These are phyloP conservation scores for Phasianus colchicus DNA, from an alignment of 2,113 vertebrate species.

Conservation along the genomic window DNA sequence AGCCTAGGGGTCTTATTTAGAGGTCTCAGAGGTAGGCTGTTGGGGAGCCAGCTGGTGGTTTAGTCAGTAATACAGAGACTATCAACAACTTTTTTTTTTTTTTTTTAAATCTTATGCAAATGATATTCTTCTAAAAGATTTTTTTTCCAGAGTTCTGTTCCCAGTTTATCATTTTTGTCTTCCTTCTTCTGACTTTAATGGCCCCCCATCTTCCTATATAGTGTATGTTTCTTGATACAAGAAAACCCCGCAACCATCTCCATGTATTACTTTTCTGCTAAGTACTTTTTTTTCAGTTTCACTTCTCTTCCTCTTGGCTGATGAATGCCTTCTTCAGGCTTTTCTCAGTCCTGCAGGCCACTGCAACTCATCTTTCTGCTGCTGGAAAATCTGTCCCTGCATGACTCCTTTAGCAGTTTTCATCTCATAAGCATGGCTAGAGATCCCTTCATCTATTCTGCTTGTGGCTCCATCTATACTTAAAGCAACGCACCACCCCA, in stretches of 20 bases:
- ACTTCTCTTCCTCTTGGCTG: neutral
- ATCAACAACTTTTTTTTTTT: neutral
- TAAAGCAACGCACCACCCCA: neutral
- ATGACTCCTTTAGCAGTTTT: neutral
- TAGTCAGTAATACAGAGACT: neutral
- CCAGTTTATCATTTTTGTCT: neutral
- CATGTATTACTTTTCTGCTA: neutral
- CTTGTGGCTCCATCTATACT: neutral
- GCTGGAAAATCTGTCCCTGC: neutral
- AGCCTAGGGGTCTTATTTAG: neutral
- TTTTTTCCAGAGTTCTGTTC: neutral
- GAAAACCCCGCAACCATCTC: neutral
- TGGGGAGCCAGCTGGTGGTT: neutral
- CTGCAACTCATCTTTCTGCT: neutral
- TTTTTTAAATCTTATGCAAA: neutral
- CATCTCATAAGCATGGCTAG: neutral
- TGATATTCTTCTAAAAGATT: neutral
- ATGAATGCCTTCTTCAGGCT: neutral
- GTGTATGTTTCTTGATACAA: neutral
- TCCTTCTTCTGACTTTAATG: neutral
- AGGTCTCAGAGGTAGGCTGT: rapidly evolving
- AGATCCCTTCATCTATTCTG: neutral
- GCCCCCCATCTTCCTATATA: neutral
- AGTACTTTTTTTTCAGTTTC: neutral
- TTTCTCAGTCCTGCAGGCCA: neutral